phyloP scores from a whole-genome alignment of 1,140 invertebrate species.

The Whitmania pigra region DNA sequence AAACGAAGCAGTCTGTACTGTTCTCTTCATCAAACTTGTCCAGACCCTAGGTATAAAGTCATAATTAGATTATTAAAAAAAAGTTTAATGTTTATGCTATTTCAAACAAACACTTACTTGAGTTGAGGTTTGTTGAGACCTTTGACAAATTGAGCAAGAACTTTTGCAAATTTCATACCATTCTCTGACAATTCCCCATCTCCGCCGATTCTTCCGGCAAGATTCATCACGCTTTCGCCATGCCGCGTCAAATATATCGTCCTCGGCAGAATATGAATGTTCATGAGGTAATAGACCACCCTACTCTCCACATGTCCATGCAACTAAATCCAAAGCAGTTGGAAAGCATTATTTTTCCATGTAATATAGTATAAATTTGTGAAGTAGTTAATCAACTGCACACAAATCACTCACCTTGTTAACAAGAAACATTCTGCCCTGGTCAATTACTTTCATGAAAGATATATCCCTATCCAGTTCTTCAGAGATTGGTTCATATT shows the following conservation, averaged over 20 bases:
- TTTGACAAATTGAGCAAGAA: conserved; percentile 12
- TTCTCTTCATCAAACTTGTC: conserved; percentile 85
- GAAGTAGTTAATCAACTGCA: no score
- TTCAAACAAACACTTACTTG: conserved; percentile 37
- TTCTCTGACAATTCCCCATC: conserved; percentile 71
- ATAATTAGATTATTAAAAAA: background rate
- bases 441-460: conserved; percentile 94
- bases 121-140: conserved; percentile 57
- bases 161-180: conserved; percentile 45
- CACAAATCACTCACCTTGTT: conserved; percentile 24
- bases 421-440: conserved; percentile 45
- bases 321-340: conserved; percentile 3
- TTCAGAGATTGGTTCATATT: conserved; percentile 77
- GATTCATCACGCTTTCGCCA: conserved; percentile 81
- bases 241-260: conserved; percentile 89
- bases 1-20: conserved; percentile 75
- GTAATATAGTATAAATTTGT: no score
- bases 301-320: conserved; percentile 76
- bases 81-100: background rate
- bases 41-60: conserved; percentile 52
- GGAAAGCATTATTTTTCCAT: background rate
- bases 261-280: conserved; percentile 86
- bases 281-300: conserved; percentile 95
- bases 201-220: conserved; percentile 77
- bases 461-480: conserved; percentile 42